A percentile compares a stretch with the other conserved stretches of the same genome.
Evolutionary conservation across 2,113 vertebrate species (phyloP).

Genomic region (Antechinus stuartii): DNA sequence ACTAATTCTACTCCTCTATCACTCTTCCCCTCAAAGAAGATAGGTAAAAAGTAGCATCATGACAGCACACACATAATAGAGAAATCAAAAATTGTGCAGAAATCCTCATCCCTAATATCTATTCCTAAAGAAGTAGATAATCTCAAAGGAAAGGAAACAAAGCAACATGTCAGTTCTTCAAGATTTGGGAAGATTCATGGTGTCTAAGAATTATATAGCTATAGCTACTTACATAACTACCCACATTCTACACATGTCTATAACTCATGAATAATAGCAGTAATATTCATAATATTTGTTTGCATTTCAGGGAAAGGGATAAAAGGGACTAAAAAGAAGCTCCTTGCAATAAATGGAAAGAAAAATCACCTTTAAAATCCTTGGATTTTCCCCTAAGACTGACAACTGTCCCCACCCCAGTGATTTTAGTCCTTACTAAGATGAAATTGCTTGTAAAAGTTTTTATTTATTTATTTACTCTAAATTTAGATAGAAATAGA

Average conservation of each 20-base stretch:
- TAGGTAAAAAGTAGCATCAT: slow-evolving; percentile 1
- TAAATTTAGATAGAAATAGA: too few relatives aligned
- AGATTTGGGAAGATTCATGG: slow-evolving; percentile 52
- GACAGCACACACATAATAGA: slow-evolving; percentile 1
- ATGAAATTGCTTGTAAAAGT: slow-evolving; percentile 41
- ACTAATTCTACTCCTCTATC: not conserved
- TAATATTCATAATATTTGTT: not conserved
- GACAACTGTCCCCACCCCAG: slow-evolving; percentile 59
- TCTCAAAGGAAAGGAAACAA: slow-evolving; percentile 20
- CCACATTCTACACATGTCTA: not conserved
- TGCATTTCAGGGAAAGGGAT: slow-evolving; percentile 18
- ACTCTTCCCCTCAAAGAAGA: not conserved
- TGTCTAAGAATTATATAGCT: not conserved
- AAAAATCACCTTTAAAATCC: not conserved
- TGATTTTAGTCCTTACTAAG: slow-evolving; percentile 68
- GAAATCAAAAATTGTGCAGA: slow-evolving; percentile 24
- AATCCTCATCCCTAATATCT: slow-evolving; percentile 34
- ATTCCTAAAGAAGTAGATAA: not conserved
- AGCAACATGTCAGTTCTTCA: slow-evolving; percentile 41
- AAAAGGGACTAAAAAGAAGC: not conserved
- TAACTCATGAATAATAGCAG: not conserved
- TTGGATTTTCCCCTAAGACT: not conserved
- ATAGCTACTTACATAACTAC: not conserved
- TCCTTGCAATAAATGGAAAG: not conserved
- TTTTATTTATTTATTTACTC: too few relatives aligned